Evolutionary conservation across 64 coral and sea anemone genomes (phyloP), one percentile per base, ranked within the genome.

Genomic region (Montipora foliosa): DNA sequence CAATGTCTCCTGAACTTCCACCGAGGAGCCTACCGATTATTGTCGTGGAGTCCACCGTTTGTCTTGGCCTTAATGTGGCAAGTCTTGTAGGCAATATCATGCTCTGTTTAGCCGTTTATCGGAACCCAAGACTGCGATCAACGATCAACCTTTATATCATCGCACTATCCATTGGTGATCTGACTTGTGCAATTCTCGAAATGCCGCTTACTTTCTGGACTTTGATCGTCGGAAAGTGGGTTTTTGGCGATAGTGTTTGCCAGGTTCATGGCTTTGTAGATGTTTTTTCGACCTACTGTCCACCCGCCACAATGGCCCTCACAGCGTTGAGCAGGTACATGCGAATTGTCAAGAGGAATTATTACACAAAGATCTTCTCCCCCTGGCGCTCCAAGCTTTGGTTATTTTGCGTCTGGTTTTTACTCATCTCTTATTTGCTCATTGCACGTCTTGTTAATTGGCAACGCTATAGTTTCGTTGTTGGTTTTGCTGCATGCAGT

Each of bases 241-340:
- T 80, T 11, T 90, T 96, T 12, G 50, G 60, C 14, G 87, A 96
- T 21, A 87, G 25, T 1, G 58, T 77, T 9, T 96, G 91, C 5
- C 90, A 93, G 47, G 2, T 94, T 25, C 95, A 91, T 68, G 95
- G 85, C 3, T 94, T 96, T 48, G 50, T 96, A 3, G 85, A 92
- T 8, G 77, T 80, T 5, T 81, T 94, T 14, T 96, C 93, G 46
- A 92, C 93, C 14, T 76, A 94, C 22, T 68, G 82, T 21, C 93
- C 95, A 6, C 93, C 93, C 59, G 62, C 88, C 20, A 94, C 89
- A 6, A 81, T 94, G 21, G 89, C 75, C 4, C 67, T 88, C 2
- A 96, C 93, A 25, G 88, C 91, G 2, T 67, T 96, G 13, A 96
- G 94, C 29, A 51, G 95, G 12, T 96, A 94, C 75, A 90, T 90